Conservation (phyloP, 2,888 invertebrate genomes). For the Epinotia ramella region DNA sequence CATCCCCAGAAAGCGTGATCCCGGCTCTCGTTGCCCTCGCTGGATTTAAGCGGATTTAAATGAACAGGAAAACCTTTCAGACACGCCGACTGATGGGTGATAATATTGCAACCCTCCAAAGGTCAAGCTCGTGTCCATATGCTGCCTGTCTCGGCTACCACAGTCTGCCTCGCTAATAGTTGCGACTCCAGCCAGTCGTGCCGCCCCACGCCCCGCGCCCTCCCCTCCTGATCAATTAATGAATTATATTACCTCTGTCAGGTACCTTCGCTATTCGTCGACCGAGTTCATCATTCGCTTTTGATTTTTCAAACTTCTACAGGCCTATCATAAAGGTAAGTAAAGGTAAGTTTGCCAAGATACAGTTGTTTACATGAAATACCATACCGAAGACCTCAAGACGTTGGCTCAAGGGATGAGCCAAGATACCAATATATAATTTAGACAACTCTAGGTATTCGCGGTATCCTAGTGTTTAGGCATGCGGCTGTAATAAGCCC, state of each 20-base stretch:
- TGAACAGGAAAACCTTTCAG: not conserved
- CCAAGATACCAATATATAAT: no score
- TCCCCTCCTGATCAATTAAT: conserved; percentile 7
- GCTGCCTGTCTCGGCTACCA: not conserved
- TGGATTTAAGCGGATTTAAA: no score
- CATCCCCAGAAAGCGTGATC: no score
- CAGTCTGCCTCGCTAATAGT: not conserved
- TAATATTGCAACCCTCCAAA: not conserved
- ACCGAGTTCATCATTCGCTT: not conserved
- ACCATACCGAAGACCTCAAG: no score
- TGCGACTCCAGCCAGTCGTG: not conserved
- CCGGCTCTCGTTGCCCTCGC: no score
- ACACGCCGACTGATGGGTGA: not conserved
- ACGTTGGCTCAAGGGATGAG: no score
- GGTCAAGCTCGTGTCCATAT: not conserved
- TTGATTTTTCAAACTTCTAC: not conserved
- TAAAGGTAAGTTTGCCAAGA: no score
- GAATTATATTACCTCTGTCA: conserved; percentile 7
- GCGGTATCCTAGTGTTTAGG: no score
- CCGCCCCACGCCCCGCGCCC: not conserved
- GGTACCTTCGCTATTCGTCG: not conserved
- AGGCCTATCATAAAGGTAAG: not conserved
- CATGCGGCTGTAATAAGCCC: no score
- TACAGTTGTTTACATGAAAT: no score
- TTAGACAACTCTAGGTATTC: no score